phyloP scores from a whole-genome alignment of 2,113 vertebrate species.

The Pandion haliaetus region DNA sequence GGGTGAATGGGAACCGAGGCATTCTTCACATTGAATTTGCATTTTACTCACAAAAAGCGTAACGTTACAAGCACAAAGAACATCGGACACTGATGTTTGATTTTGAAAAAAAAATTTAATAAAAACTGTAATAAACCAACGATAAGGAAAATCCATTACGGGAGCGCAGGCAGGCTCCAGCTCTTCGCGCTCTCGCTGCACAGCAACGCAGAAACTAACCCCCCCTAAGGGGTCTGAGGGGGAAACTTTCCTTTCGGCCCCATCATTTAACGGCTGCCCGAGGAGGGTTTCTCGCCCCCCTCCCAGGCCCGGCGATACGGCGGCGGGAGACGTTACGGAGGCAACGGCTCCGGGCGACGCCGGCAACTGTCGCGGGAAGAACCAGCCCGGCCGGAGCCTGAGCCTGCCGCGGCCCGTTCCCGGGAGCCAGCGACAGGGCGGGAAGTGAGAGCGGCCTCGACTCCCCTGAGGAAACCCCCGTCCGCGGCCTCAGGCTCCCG shows the following conservation, averaged over 20 bases:
- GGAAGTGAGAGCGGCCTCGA: too few species aligned
- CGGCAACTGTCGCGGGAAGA: too few species aligned
- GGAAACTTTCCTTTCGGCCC: neutral
- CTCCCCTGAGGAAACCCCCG: too few species aligned
- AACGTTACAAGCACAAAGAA: neutral
- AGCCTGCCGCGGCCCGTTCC: neutral
- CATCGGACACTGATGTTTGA: accelerated
- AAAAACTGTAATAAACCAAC: neutral
- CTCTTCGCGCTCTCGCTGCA: neutral
- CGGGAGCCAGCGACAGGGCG: neutral
- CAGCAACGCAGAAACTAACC: too few species aligned
- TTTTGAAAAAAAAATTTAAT: neutral
- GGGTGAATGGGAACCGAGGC: neutral
- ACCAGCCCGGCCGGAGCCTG: neutral
- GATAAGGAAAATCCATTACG: neutral
- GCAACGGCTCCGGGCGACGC: too few species aligned
- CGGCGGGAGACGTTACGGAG: too few species aligned
- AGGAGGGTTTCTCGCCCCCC: neutral
- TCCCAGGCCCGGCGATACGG: neutral
- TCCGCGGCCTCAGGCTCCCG: too few species aligned
- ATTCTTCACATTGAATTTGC: neutral
- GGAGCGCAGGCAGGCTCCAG: too few species aligned
- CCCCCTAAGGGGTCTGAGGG: accelerated
- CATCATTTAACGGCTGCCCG: accelerated
- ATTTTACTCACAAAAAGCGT: neutral